Conservation (phyloP, 2,797 vertebrate genomes). For the Lophotriccus pileatus region DNA sequence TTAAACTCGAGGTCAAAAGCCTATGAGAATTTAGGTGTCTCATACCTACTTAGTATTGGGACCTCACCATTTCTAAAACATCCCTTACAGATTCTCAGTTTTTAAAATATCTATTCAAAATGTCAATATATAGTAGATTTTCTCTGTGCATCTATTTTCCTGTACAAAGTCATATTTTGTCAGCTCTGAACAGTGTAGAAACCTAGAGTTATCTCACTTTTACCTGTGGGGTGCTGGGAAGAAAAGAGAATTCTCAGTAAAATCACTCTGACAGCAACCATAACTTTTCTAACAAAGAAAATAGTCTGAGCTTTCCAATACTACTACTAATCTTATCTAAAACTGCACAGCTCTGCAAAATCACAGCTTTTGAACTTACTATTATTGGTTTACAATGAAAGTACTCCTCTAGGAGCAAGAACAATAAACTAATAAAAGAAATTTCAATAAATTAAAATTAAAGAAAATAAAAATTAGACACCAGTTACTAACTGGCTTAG, state of each 20-base stretch:
- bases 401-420: neutral
- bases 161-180: neutral
- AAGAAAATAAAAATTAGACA: neutral
- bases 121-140: neutral
- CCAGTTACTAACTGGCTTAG: neutral
- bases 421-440: neutral
- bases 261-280: neutral
- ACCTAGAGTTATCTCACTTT: neutral
- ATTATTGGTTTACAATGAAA: neutral
- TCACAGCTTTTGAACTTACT: neutral
- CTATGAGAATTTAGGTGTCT: neutral
- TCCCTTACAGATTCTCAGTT: neutral
- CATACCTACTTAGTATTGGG: neutral
- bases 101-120: neutral
- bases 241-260: neutral
- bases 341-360: neutral
- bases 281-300: neutral
- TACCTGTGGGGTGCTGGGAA: neutral
- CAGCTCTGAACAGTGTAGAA: neutral
- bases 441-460: neutral
- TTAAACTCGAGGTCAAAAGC: neutral
- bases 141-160: neutral
- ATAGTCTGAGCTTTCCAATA: neutral
- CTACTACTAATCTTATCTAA: neutral
- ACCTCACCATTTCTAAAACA: neutral